A percentile compares a stretch with the other conserved stretches of the same genome.
These are phyloP conservation scores for Lepidostoma basale DNA, from an alignment of 1,140 invertebrate genomes.

Conservation along the genomic window DNA sequence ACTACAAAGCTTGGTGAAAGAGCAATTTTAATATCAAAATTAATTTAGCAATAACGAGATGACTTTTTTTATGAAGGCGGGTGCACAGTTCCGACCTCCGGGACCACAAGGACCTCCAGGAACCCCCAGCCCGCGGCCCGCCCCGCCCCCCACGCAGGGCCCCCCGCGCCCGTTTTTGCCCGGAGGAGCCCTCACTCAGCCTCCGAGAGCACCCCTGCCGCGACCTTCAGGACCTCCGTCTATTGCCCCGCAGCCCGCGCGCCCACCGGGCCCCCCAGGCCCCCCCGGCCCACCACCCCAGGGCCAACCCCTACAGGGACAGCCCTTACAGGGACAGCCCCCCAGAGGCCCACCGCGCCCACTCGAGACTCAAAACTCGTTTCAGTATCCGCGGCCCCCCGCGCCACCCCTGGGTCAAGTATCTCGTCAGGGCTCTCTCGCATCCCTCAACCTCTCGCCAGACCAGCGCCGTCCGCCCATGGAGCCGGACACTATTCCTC, in stretches of 20 bases:
- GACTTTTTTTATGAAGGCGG: conserved; percentile 34
- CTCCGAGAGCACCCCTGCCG: conserved; percentile 44
- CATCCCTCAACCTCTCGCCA: conserved; percentile 46
- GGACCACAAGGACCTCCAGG: conserved; percentile 45
- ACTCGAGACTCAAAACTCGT: conserved; percentile 38
- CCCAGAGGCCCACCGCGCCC: conserved; percentile 39
- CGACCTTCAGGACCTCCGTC: conserved; percentile 51
- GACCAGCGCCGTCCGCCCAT: conserved; percentile 23
- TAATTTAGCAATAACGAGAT: neutral
- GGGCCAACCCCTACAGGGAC: conserved; percentile 45
- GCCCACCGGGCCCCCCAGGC: conserved; percentile 46
- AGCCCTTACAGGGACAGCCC: conserved; percentile 25
- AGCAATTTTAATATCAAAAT: too few species aligned
- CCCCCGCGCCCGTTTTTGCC: conserved; percentile 43
- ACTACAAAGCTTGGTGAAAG: too few species aligned
- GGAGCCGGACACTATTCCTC: conserved; percentile 39
- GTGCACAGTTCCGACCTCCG: conserved; percentile 46
- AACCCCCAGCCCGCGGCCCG: conserved; percentile 31
- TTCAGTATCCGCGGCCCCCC: conserved; percentile 38
- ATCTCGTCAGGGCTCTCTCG: conserved; percentile 55
- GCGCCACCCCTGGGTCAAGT: conserved; percentile 48
- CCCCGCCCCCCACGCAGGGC: conserved; percentile 33
- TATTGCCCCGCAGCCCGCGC: conserved; percentile 51
- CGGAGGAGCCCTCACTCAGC: conserved; percentile 38
- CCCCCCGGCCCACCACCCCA: conserved; percentile 16